A percentile compares a stretch with the other conserved stretches of the same genome.
Evolutionary conservation across 2,888 invertebrate species (phyloP).

Genomic region (Cataglyphis livida): DNA sequence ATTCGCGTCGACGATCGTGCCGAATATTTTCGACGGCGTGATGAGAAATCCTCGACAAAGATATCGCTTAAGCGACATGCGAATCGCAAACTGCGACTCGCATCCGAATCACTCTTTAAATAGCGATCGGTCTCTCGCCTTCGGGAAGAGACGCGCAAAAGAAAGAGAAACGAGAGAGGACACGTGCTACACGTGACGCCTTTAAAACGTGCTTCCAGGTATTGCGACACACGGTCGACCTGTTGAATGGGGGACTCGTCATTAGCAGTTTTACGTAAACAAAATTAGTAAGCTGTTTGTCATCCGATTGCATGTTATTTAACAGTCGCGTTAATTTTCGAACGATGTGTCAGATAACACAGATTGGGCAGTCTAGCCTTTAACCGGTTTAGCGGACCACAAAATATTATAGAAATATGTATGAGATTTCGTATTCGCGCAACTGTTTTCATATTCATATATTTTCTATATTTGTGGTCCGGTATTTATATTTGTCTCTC

Average conservation of each 20-base stretch:
- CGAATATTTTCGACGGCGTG: constrained; percentile 20
- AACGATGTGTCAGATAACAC: neutral
- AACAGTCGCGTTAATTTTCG: constrained; percentile 14
- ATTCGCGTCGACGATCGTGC: neutral
- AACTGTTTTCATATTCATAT: neutral
- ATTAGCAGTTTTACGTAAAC: constrained; percentile 38
- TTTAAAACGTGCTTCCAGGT: constrained; percentile 36
- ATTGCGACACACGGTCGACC: constrained; percentile 24
- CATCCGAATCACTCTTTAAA: constrained; percentile 22
- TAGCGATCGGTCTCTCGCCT: neutral
- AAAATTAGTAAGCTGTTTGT: neutral
- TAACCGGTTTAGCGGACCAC: neutral
- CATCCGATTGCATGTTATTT: constrained; percentile 19
- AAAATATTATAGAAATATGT: neutral
- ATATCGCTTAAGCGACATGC: neutral
- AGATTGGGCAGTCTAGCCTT: neutral
- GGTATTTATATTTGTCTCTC: neutral
- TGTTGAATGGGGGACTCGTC: constrained; percentile 40
- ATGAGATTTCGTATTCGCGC: neutral
- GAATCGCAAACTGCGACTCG: constrained; percentile 2
- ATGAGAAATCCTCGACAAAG: neutral
- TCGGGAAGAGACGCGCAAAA: neutral
- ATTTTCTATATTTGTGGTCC: neutral
- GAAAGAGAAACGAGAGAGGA: constrained; percentile 19
- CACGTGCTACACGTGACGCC: constrained; percentile 29